Conservation (phyloP, 2,113 vertebrate genomes). For the Mobula birostris region DNA sequence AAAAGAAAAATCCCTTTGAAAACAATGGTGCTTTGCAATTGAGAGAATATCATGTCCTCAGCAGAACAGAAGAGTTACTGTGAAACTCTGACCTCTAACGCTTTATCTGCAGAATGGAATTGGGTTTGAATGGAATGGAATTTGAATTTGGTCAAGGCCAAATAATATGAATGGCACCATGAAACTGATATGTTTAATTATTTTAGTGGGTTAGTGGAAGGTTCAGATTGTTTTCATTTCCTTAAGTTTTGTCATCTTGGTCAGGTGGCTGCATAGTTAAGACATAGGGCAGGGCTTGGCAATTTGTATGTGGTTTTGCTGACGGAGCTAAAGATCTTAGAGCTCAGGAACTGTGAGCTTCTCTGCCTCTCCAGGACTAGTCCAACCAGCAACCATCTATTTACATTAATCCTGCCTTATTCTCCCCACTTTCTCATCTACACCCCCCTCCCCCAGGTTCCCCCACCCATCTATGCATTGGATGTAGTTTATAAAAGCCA, state of each 20-base stretch:
- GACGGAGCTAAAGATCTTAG: too few relatives aligned
- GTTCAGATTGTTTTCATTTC: neutral
- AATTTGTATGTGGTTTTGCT: neutral
- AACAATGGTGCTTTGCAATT: neutral
- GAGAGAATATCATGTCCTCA: neutral
- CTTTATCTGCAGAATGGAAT: neutral
- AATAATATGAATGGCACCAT: neutral
- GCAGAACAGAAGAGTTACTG: neutral
- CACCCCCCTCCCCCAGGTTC: too few relatives aligned
- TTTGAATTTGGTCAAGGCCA: neutral
- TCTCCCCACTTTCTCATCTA: too few relatives aligned
- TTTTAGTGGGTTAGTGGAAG: neutral
- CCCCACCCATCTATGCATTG: too few relatives aligned
- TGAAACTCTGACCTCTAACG: neutral
- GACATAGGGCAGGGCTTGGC: neutral
- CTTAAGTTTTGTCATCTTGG: neutral
- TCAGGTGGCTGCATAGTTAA: neutral
- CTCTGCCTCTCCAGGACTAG: too few relatives aligned
- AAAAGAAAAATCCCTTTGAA: neutral
- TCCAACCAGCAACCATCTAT: too few relatives aligned
- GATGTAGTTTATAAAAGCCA: too few relatives aligned
- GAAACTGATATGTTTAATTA: neutral
- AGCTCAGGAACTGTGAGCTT: too few relatives aligned
- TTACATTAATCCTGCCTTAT: too few relatives aligned
- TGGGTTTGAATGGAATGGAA: neutral